These are phyloP conservation scores for Melanotus villosus DNA, from an alignment of 2,888 invertebrate species.

Conservation along the genomic window DNA sequence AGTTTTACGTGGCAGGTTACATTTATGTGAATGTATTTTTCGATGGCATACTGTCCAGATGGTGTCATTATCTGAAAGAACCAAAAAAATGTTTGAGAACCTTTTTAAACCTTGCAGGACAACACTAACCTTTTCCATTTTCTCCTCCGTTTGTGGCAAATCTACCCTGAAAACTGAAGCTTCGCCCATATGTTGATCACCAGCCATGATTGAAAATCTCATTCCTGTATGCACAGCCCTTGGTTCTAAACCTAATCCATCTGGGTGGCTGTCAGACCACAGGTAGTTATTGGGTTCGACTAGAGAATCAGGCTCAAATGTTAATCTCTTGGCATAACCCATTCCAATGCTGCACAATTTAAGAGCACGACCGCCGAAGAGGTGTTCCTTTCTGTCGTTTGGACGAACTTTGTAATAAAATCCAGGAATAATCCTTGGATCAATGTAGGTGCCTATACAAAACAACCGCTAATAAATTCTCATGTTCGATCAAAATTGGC, in stretches of 20 bases:
- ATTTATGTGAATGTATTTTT: constrained; percentile 78
- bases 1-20: constrained; percentile 78
- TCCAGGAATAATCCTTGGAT: constrained; percentile 80
- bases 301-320: constrained; percentile 77
- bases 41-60: constrained; percentile 68
- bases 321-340: constrained; percentile 84
- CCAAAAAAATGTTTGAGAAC: not conserved
- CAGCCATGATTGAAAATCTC: constrained; percentile 75
- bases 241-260: constrained; percentile 79
- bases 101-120: not conserved
- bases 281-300: constrained; percentile 78
- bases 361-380: constrained; percentile 77
- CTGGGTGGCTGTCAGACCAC: constrained; percentile 84
- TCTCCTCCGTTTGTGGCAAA: constrained; percentile 77
- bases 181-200: constrained; percentile 75
- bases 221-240: constrained; percentile 78
- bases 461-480: too few species aligned
- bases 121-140: constrained; percentile 71
- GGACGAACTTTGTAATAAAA: constrained; percentile 81
- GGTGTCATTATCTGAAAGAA: constrained; percentile 60
- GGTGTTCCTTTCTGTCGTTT: constrained; percentile 74
- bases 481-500: too few species aligned
- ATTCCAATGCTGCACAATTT: constrained; percentile 78
- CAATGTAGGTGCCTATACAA: constrained; percentile 75
- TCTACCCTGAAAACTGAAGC: constrained; percentile 79